Evolutionary conservation across 2,888 invertebrate species (phyloP).

Genomic region (Homarus gammarus): DNA sequence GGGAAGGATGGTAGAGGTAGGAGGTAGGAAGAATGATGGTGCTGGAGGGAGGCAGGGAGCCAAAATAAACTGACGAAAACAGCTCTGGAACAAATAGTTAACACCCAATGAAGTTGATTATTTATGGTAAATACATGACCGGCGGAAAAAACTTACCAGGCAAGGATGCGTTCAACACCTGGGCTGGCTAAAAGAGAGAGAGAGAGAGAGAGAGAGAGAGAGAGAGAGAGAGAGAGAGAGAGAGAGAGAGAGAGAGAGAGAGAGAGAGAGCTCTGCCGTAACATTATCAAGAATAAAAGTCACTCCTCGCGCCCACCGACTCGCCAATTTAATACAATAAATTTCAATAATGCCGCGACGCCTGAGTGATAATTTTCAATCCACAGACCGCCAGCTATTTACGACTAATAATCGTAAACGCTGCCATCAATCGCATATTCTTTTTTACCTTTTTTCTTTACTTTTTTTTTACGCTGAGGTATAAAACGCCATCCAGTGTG

Average conservation of each 20-base stretch:
- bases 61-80: neutral
- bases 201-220: too few species aligned
- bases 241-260: too few species aligned
- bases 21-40: neutral
- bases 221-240: too few species aligned
- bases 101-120: neutral
- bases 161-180: neutral
- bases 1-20: neutral
- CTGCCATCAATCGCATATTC: neutral
- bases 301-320: conserved; percentile 6
- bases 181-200: too few species aligned
- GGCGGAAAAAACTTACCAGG: neutral
- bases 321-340: conserved; percentile 32
- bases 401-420: neutral
- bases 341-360: neutral
- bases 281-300: neutral
- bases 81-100: neutral
- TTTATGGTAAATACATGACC: neutral
- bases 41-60: neutral
- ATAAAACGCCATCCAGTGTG: neutral
- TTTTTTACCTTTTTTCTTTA: too few species aligned
- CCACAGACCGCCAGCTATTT: neutral
- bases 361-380: conserved; percentile 33
- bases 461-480: neutral
- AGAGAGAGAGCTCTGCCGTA: too few species aligned